These are phyloP conservation scores for Zosterops japonicus DNA, from an alignment of 2,113 vertebrate genomes.

Conservation along the genomic window DNA sequence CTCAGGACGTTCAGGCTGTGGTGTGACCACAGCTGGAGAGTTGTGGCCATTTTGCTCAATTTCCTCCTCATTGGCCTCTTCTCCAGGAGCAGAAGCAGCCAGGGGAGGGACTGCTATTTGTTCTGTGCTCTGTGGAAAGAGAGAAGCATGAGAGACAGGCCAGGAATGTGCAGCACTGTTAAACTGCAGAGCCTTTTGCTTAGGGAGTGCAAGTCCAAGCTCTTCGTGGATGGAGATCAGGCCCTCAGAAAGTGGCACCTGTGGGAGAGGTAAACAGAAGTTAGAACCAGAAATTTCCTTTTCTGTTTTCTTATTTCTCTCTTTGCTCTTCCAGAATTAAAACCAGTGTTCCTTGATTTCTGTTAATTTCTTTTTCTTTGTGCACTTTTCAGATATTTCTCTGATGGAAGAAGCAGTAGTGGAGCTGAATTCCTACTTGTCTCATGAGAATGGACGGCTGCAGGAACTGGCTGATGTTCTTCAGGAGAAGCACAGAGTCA, in stretches of 20 bases:
- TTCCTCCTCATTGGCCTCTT: no score
- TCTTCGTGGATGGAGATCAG: not conserved
- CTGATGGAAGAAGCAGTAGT: slow-evolving; percentile 81
- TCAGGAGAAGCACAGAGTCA: slow-evolving; percentile 88
- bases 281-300: not conserved
- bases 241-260: not conserved
- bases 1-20: no score
- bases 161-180: not conserved
- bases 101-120: no score
- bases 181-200: not conserved
- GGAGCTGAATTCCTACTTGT: slow-evolving; percentile 84
- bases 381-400: slow-evolving; percentile 70
- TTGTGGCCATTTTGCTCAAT: no score
- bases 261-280: not conserved
- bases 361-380: not conserved
- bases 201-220: not conserved
- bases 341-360: rapidly evolving
- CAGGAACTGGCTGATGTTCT: slow-evolving; percentile 88
- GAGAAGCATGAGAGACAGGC: no score
- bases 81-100: no score
- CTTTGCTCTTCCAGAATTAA: not conserved
- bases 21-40: no score
- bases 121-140: no score
- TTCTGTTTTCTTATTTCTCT: not conserved
- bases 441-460: slow-evolving; percentile 84